Evolutionary conservation across 2,797 vertebrate species (phyloP).

Genomic region (Clarias fuscus): DNA sequence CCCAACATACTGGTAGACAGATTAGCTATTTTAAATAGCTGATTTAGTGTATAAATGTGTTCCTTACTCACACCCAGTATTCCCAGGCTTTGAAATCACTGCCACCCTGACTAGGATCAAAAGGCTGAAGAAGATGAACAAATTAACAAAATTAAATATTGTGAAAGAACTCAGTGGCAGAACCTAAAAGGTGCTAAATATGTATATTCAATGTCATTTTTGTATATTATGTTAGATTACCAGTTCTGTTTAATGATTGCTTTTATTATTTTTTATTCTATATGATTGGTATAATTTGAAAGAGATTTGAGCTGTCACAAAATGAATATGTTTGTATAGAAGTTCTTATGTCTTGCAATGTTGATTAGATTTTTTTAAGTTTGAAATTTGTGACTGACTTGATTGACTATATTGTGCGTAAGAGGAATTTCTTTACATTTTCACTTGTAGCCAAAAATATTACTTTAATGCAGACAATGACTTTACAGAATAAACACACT

Average conservation of each 20-base stretch:
- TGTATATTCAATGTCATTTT: background rate
- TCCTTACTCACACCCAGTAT: background rate
- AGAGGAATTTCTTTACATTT: background rate
- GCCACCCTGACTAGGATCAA: background rate
- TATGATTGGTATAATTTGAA: background rate
- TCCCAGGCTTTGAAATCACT: background rate
- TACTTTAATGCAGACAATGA: background rate
- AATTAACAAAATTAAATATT: constrained; percentile 5
- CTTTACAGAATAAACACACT: background rate
- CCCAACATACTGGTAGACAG: background rate
- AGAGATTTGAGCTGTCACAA: background rate
- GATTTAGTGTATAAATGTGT: background rate
- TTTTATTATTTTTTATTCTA: background rate
- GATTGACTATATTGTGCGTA: background rate
- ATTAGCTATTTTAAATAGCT: background rate
- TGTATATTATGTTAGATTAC: background rate
- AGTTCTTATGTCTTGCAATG: background rate
- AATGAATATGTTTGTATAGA: background rate
- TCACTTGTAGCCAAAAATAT: background rate
- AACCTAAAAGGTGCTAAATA: background rate
- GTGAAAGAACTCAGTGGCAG: background rate
- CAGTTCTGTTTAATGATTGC: background rate
- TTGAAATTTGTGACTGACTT: background rate
- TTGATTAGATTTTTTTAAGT: background rate
- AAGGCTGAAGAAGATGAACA: background rate